Conservation (phyloP, 2,797 vertebrate species). For the Picus viridis region DNA sequence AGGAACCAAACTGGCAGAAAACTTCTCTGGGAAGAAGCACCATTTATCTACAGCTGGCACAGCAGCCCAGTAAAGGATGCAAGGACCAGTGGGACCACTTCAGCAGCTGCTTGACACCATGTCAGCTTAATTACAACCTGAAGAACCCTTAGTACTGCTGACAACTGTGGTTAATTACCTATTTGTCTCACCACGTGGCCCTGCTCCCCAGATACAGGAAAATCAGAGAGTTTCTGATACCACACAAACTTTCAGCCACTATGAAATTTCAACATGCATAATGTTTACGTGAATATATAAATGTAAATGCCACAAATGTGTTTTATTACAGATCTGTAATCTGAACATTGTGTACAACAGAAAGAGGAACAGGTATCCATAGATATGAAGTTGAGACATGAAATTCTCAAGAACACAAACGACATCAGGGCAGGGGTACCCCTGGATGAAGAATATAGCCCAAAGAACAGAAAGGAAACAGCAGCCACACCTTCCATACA, state of each 20-base stretch:
- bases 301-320: background rate
- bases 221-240: background rate
- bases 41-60: background rate
- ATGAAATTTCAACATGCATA: background rate
- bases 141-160: background rate
- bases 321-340: background rate
- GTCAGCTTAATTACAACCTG: background rate
- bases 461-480: background rate
- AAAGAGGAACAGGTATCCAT: background rate
- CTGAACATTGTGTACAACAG: background rate
- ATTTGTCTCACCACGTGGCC: rapidly evolving
- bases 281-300: background rate
- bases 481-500: rapidly evolving
- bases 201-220: background rate
- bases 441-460: background rate
- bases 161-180: background rate
- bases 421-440: background rate
- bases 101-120: background rate
- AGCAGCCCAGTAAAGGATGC: background rate
- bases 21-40: background rate
- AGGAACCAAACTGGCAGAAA: background rate
- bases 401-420: no score
- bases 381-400: rapidly evolving
- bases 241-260: background rate
- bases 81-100: background rate